phyloP scores from a whole-genome alignment of 2,888 invertebrate genomes.

The Hirtodrosophila duncani region DNA sequence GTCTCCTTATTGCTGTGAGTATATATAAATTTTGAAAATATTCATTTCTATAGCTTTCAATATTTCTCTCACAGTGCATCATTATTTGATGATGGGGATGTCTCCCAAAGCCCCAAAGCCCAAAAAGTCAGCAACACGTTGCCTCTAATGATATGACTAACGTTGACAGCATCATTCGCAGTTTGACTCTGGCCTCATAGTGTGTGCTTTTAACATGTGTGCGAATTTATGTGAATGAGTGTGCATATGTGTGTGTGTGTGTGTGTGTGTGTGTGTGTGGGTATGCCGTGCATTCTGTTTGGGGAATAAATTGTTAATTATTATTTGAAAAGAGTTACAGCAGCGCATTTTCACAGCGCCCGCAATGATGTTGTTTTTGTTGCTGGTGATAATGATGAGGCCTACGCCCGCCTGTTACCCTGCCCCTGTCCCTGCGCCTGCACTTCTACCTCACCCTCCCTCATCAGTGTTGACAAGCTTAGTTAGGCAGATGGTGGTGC shows the following conservation, averaged over 20 bases:
- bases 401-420: not conserved
- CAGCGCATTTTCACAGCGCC: constrained; percentile 38
- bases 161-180: constrained; percentile 66
- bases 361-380: constrained; percentile 25
- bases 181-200: constrained; percentile 39
- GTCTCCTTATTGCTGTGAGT: too few species aligned
- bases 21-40: too few species aligned
- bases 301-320: constrained; percentile 72
- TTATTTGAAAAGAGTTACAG: constrained; percentile 73
- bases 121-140: constrained; percentile 70
- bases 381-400: constrained; percentile 13
- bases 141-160: constrained; percentile 74
- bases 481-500: not conserved
- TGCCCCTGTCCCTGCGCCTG: too few species aligned
- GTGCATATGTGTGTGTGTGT: constrained; percentile 9
- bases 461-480: constrained; percentile 5
- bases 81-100: constrained; percentile 41
- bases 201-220: constrained; percentile 2
- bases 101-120: constrained; percentile 41
- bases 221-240: constrained; percentile 5
- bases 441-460: too few species aligned
- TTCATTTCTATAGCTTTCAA: not conserved
- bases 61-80: constrained; percentile 40
- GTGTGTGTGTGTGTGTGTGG: constrained; percentile 15
- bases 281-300: constrained; percentile 44